Evolutionary conservation across 2,113 vertebrate species (phyloP), one percentile per base, ranked within the genome.

Genomic region (Megaptera novaeangliae): DNA sequence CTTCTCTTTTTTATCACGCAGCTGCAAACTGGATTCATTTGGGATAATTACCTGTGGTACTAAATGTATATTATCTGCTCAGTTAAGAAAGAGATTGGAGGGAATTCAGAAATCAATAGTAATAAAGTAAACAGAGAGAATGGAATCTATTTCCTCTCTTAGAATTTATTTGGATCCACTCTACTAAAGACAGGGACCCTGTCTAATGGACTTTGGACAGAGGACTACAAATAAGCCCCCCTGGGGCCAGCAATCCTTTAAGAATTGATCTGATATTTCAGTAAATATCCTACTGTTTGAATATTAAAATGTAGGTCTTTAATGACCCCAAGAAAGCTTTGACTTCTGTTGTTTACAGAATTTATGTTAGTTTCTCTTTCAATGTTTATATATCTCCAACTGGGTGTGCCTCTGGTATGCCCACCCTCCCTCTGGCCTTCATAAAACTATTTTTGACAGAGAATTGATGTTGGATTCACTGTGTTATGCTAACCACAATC

Each of bases 31-130:
- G 49, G 91, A 85, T 98, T 98, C 97, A 96, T 98, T 98, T 98
- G 97, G 92, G 89, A 91, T 97, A 95, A 97, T 97, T 98, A 96
- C 90, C 86, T 98, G 97, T 98, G 88, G 95, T 94, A 96, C 96
- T 96, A 97, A 97, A 91, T 85, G 66, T 97, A 95, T 97, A 92
- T 98, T 96, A 92, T 98, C 97, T 20, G n/a, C 96, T 98, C 95
- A 88, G 96, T 90, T 97, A 97, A 97, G 87, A 97, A 98, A 94
- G 96, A 98, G 97, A 98, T 98, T 95, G 72, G 93, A 95, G 27
- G 92, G 97, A 97, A 97, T 82, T 82, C 85, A 97, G 97, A 98
- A 99, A 98, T 99, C 98, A 97, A 98, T 98, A 97, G 97, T 98
- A 98, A 91, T 97, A 97, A 98, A 98, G 93, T 98, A 98, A 98